These are phyloP conservation scores for Rhinichthys klamathensis DNA, from an alignment of 2,113 vertebrate genomes.

Conservation along the genomic window DNA sequence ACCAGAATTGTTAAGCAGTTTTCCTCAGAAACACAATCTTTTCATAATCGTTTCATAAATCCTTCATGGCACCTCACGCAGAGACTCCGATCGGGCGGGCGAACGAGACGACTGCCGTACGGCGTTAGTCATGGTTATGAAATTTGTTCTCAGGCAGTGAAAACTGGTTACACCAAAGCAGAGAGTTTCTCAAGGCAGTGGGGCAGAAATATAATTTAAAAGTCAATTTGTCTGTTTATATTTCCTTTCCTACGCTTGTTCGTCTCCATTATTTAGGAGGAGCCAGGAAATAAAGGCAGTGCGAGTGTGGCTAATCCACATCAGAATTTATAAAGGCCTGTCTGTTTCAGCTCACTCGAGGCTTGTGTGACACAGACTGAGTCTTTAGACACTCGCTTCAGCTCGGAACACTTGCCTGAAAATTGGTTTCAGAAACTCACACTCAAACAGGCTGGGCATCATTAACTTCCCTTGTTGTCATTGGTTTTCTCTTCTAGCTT, in stretches of 20 bases:
- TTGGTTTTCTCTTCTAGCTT: neutral
- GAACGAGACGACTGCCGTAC: conserved; percentile 34
- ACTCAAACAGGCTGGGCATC: neutral
- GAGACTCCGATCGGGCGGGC: conserved; percentile 12
- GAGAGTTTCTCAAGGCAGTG: conserved; percentile 47
- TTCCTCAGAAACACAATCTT: conserved; percentile 34
- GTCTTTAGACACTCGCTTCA: neutral
- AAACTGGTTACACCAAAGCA: conserved; percentile 45
- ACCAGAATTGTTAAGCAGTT: conserved; percentile 7
- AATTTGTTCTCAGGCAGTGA: conserved; percentile 36
- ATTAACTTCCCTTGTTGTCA: conserved; percentile 23
- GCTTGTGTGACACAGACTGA: neutral
- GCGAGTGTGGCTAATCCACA: conserved; percentile 68
- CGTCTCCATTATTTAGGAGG: conserved; percentile 68
- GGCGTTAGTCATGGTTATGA: conserved; percentile 46
- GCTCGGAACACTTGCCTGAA: conserved; percentile 62
- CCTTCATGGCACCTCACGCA: conserved; percentile 43
- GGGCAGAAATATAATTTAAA: conserved; percentile 62
- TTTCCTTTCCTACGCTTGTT: conserved; percentile 58
- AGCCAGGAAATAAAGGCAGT: conserved; percentile 62
- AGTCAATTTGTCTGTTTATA: conserved; percentile 67
- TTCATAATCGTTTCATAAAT: conserved; percentile 43
- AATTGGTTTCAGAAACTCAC: conserved; percentile 62
- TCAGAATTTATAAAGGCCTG: conserved; percentile 66
- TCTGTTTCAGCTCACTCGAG: conserved; percentile 32